Evolutionary conservation across 2,888 invertebrate genomes (phyloP).

Genomic region (Diaprepes abbreviatus): DNA sequence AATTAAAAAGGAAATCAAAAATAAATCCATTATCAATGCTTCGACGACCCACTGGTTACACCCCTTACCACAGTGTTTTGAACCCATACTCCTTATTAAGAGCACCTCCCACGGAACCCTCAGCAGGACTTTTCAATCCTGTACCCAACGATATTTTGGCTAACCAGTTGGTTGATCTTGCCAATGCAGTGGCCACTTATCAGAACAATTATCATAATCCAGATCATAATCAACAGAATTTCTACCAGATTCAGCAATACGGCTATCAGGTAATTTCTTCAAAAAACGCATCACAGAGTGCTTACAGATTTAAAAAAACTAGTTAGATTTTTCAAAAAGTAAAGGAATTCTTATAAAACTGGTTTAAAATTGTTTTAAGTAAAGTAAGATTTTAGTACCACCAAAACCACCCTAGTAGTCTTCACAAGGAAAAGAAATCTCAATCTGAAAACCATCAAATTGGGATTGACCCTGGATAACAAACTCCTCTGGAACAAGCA

Average conservation of each 20-base stretch:
- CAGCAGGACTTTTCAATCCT: slow-evolving; percentile 13
- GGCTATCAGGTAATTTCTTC: not conserved
- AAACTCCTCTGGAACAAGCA: too few species aligned
- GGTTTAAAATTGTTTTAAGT: too few species aligned
- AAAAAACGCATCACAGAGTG: too few species aligned
- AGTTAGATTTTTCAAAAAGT: too few species aligned
- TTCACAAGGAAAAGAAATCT: too few species aligned
- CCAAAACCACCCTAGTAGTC: too few species aligned
- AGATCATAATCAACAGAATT: not conserved
- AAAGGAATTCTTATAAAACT: too few species aligned
- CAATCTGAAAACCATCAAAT: too few species aligned
- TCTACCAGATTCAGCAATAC: not conserved
- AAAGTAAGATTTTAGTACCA: too few species aligned
- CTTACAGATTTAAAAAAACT: too few species aligned
- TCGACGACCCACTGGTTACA: not conserved
- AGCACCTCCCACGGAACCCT: not conserved
- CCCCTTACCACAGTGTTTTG: slow-evolving; percentile 29
- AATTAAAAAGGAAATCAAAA: not conserved
- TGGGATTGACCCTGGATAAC: too few species aligned
- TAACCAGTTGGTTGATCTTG: slow-evolving; percentile 29
- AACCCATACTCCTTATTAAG: slow-evolving; percentile 33
- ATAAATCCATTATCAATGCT: slow-evolving; percentile 35
- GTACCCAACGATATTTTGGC: slow-evolving; percentile 28
- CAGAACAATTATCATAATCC: not conserved
- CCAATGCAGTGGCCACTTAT: not conserved